A percentile compares a stretch with the other conserved stretches of the same genome.
Evolutionary conservation across 2,797 vertebrate species (phyloP).

Genomic region (Myiotriccus ornatus): DNA sequence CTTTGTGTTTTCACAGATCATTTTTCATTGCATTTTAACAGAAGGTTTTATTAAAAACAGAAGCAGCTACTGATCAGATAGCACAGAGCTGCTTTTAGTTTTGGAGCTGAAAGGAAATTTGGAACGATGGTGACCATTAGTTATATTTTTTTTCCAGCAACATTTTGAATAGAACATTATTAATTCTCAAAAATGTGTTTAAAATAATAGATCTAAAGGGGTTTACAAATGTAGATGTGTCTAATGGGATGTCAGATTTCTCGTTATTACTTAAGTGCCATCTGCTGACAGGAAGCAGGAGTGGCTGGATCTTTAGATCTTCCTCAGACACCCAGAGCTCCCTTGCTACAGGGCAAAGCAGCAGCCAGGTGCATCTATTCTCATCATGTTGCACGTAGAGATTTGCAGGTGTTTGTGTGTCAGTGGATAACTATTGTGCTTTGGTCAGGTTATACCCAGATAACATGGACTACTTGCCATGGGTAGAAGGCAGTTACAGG

Average conservation of each 20-base stretch:
- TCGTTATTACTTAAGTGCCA: conserved; percentile 30
- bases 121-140: background rate
- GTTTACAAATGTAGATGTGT: background rate
- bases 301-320: background rate
- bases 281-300: conserved; percentile 30
- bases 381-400: background rate
- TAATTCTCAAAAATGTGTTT: background rate
- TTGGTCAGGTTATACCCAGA: background rate
- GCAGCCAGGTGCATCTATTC: background rate
- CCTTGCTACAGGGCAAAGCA: background rate
- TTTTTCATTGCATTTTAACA: background rate
- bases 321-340: background rate
- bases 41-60: conserved; percentile 10
- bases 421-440: background rate
- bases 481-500: background rate
- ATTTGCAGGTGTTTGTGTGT: background rate
- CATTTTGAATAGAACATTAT: background rate
- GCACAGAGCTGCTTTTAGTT: background rate
- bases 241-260: background rate
- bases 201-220: background rate
- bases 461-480: background rate
- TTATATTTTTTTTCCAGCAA: background rate
- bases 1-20: background rate
- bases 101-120: background rate
- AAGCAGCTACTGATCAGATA: background rate